Base-by-base conservation (phyloP, 2,888 invertebrate genomes). In the Leptogaster cylindrica region DNA sequence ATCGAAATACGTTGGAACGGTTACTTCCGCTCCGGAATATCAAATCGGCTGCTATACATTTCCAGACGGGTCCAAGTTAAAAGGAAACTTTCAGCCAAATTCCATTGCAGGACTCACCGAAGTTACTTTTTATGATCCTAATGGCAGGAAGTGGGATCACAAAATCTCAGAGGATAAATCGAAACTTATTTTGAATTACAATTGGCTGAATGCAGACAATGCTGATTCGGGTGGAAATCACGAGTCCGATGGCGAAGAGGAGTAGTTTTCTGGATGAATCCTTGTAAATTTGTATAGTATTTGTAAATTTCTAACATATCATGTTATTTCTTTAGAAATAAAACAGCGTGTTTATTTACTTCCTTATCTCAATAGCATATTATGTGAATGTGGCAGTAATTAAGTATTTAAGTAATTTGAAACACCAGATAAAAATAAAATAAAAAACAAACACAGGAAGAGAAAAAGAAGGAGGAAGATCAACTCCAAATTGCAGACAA, bases 91-190 rank as follows among this genome's bases (percentile, higher is more conserved):
- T 36, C 44, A 46, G 8, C 63, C 61, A n/a, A 52, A 52, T 33
- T 51, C 52, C 8, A 50, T 8, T 51, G 46, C 6, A 12, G 55
- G 8, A 2, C 5, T 12, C 1, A 8, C 33, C 3, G 46, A 51
- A 3, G 33, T 66, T 10, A 14, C 10, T 5, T 68, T 66, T 52
- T 51, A 14, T 27, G 68, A 68, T 36, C 68, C 68, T 7, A 66
- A 66, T 33, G 27, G 48, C 2, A 61, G 14, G n/a, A n/a, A 36
- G 8, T 48, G 16, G 55, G 12, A 55, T 23, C 23, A 23, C 25
- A 10, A 39, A 3, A n/a, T 55, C 7, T 14, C 2, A 8, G 6
- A 55, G 0, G 55, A 55, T 23, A 14, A 8, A 12, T 2, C 23
- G 3, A 2, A 4, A 2, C 8, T 55, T 12, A 12, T 55, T 8